Evolutionary conservation across 2,797 vertebrate species (phyloP), one percentile per base, ranked within the genome.

Genomic region (Babyrousa celebensis): DNA sequence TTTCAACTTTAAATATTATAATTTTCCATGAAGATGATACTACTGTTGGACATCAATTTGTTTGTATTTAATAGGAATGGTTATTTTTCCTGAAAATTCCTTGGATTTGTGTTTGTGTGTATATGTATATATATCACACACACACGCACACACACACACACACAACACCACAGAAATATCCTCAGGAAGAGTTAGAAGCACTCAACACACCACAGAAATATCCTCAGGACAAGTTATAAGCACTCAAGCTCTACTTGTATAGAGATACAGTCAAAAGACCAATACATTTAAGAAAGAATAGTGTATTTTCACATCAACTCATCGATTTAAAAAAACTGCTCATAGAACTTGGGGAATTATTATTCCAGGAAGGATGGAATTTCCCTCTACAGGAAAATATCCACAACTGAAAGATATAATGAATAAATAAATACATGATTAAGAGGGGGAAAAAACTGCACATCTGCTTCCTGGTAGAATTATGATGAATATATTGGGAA

Each of bases 391-490:
- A 77, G 97, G 96, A 95, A 25, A 96, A 96, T 87, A 89, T 58
- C 27, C 67, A 96, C 25, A 27, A 87, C 25, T 91, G 70, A 97
- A 97, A 97, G 94, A 97, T 93, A 0, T 97, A 94, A 75, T 95
- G 25, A 60, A 94, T 97, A 97, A 96, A 98, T 96, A 98, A 95
- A 96, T 56, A 91, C 78, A 79, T 80, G 89, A 77, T 98, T 95
- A 96, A 96, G 94, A 97, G 89, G 96, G 94, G 96, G 97, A 93
- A 90, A 96, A 94, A 80, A 85, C 48, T 18, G 91, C 85, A 96
- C 89, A 97, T 97, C 97, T 98, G 98, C 96, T 98, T 99, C 98
- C 98, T 98, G 96, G 40, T 96, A 96, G 82, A 91, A 91, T 95
- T 89, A 92, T 96, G 96, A 98, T 95, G 97, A 91, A 82, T 79